These are phyloP conservation scores for Bergia puertoricense DNA, from an alignment of 92 coral and sea anemone species.

Conservation along the genomic window DNA sequence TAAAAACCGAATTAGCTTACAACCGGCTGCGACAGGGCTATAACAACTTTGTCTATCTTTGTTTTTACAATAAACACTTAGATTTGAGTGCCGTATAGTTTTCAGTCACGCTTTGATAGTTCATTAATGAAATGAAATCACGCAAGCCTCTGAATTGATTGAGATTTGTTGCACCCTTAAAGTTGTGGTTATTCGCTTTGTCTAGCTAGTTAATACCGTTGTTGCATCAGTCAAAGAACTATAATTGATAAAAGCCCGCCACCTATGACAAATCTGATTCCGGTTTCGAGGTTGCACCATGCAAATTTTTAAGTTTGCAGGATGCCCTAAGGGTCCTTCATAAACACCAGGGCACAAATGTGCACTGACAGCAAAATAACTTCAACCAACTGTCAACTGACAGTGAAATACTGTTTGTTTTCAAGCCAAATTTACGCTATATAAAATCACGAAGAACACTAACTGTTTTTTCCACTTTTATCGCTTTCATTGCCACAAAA, in stretches of 20 bases:
- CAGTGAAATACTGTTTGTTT: no score
- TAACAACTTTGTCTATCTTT: background rate
- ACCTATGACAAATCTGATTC: background rate
- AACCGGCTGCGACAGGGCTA: background rate
- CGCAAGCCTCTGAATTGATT: background rate
- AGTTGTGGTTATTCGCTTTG: background rate
- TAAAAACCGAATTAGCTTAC: background rate
- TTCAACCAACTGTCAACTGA: no score
- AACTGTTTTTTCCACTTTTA: background rate
- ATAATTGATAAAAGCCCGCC: background rate
- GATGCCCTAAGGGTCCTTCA: no score
- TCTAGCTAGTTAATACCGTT: no score
- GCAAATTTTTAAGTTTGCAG: background rate
- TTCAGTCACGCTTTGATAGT: constrained; percentile 7
- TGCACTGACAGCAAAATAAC: no score
- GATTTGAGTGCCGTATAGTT: background rate
- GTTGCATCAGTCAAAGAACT: background rate
- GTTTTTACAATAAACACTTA: background rate
- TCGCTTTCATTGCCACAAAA: background rate
- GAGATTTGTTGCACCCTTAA: background rate
- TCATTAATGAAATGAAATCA: background rate
- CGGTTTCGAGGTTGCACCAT: background rate
- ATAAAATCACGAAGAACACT: background rate
- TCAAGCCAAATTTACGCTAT: no score
- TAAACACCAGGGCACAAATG: no score